Evolutionary conservation across 2,113 vertebrate genomes (phyloP).

Genomic region (Pseudorhombus dupliciocellatus): DNA sequence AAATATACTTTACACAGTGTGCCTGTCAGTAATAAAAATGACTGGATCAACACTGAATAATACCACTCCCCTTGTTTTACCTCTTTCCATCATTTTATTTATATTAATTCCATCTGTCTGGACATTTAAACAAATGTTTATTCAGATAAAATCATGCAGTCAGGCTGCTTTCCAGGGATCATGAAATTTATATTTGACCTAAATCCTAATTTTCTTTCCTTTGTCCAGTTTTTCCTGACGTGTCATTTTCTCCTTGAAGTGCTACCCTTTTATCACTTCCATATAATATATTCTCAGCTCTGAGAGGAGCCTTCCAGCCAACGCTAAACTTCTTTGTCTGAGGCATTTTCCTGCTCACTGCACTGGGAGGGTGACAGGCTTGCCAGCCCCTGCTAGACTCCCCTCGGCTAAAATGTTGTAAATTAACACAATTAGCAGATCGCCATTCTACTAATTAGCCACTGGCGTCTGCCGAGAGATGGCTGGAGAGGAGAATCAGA

Average conservation of each 20-base stretch:
- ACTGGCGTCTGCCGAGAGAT: constrained; percentile 90
- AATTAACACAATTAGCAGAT: constrained; percentile 99
- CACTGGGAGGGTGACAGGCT: constrained; percentile 87
- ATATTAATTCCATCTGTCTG: too few species aligned
- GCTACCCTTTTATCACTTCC: constrained; percentile 19
- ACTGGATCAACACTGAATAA: too few species aligned
- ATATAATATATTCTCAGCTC: constrained; percentile 34
- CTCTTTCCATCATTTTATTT: too few species aligned
- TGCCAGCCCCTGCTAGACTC: constrained; percentile 89
- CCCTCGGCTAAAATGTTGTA: constrained; percentile 98
- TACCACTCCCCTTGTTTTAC: too few species aligned
- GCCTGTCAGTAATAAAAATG: too few species aligned
- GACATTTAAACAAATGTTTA: too few species aligned
- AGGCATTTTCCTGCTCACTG: constrained; percentile 85
- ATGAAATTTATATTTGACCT: not conserved
- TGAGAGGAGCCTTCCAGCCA: constrained; percentile 47
- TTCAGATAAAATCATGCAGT: too few species aligned
- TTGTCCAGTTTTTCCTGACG: constrained; percentile 7
- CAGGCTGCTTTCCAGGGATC: too few species aligned
- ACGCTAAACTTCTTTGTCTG: constrained; percentile 83
- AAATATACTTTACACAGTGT: too few species aligned
- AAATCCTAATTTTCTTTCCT: constrained; percentile 6
- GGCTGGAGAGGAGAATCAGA: constrained; percentile 80
- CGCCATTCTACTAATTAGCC: constrained; percentile 98
- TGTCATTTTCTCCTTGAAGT: constrained; percentile 27